Evolutionary conservation across 2,797 vertebrate species (phyloP), one percentile per base, ranked within the genome.

Genomic region (Chelidonichthys spinosus): DNA sequence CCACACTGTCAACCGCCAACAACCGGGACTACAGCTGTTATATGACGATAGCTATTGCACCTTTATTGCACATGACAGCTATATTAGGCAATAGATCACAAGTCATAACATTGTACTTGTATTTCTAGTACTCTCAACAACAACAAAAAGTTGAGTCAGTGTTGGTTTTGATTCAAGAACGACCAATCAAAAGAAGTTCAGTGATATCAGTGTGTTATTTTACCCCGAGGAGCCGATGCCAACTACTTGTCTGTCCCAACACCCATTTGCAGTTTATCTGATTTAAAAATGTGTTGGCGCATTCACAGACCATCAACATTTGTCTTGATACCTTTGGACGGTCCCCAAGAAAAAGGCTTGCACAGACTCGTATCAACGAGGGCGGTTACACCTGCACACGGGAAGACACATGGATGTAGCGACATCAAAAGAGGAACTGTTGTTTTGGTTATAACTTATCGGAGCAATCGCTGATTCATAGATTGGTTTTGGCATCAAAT

Each of bases 321-420:
- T 80, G 77, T 83, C 63, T 65, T 53, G 43, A 78, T 67, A 74
- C 35, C 6, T 56, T 72, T 77, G 13, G 74, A 81, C 25, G 18
- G 1, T 0, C n/a, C 1, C 3, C 39, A 76, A 11, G 63, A 69
- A 69, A 61, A 25, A 25, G 25, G 25, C 66, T 11, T 65, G 79
- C 40, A 56, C 14, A 8, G 40, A 68, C 75, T 54, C 56, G 40
- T 44, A 60, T 58, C 53, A 40, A 49, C 64, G 13, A 0, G 0
- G n/a, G 2, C 1, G 6, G 17, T 46, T 70, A 53, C 0, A 50
- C 37, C 9, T 5, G 17, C 36, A 32, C 47, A 50, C 4, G 14
- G 2, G 69, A 3, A 59, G 6, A 63, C 2, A 69, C 44, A 43
- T 2, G 42, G 10, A 61, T 42, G 55, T 13, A 61, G 9, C 13